Conservation (phyloP, 2,797 vertebrate genomes). For the Borostomias antarcticus region DNA sequence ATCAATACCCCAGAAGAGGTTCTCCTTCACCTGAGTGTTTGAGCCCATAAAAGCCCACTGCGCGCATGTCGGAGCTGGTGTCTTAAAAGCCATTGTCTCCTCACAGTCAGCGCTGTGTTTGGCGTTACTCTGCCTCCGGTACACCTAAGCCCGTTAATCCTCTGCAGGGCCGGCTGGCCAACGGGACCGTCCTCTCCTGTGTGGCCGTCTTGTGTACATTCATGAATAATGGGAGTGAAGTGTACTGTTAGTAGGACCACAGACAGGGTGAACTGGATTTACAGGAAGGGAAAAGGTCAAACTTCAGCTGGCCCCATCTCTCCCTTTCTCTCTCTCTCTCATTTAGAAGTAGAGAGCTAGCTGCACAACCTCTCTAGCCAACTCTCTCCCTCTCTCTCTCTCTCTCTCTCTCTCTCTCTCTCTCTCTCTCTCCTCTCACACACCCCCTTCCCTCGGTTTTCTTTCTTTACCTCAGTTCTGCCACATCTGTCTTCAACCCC, state of each 20-base stretch:
- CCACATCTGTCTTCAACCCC: constrained; percentile 8
- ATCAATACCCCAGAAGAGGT: constrained; percentile 50
- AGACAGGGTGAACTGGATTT: constrained; percentile 43
- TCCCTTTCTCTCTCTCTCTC: neutral
- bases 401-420: neutral
- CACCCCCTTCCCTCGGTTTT: neutral
- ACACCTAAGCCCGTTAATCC: constrained; percentile 82
- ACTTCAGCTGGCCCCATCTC: neutral
- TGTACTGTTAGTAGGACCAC: constrained; percentile 52
- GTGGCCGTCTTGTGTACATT: constrained; percentile 64
- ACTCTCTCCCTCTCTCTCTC: no score
- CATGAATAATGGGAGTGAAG: constrained; percentile 51
- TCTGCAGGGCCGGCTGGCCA: constrained; percentile 63
- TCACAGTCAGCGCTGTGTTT: constrained; percentile 69
- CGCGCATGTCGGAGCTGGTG: constrained; percentile 51
- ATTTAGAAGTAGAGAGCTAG: neutral
- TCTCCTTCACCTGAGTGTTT: constrained; percentile 48
- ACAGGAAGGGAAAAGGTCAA: constrained; percentile 38
- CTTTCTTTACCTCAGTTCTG: neutral
- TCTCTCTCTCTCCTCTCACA: neutral
- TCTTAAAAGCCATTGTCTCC: constrained; percentile 70
- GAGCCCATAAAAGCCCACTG: constrained; percentile 69
- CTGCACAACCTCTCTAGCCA: no score
- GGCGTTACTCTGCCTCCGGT: constrained; percentile 72
- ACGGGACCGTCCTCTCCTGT: constrained; percentile 67